Base-by-base conservation (phyloP, 2,888 invertebrate species). In the Petrolisthes cinctipes region DNA sequence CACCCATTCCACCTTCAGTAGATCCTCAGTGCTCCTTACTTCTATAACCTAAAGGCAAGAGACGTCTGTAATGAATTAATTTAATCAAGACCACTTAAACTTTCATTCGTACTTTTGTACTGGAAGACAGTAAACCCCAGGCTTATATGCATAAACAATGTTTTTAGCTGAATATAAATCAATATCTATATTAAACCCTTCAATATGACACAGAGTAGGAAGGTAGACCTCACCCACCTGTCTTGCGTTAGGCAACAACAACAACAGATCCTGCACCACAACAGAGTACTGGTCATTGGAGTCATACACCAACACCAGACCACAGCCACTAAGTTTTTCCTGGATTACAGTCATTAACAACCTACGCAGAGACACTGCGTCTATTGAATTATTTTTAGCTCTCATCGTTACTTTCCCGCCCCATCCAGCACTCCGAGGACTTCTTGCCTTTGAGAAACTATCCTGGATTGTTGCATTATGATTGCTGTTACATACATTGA, bases 1-100 rank as follows among this genome's bases (percentile, higher is more conserved):
- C 37, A 76, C 53, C 84, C 76, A 84, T n/a, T 51, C 84, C 51
- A 76, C 20, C 14, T n/a, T 53, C 61, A 23, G n/a, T 20, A 84
- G 53, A 66, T 84, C 84, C 4, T 76, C 53, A 3, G 71, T 68
- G n/a, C 20, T 53, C 20, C n/a, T 53, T 54, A 82, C 20, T 7
- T 51, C 0, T n/a, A 82, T 54, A 20, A 82, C 82, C 82, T 82
- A 20, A 6, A 37, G 6, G 73, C 37, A 37, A 37, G 37, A 37
- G 2, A 37, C 37, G 2, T 37, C 37, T 37, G 37, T 37, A 37
- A 37, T 37, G 0, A 37, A 37, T 37, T 37, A 37, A 37, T 37
- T 71, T 71, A 71, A 9, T 71, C 6, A n/a, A 71, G 23, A 17
- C 71, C 17, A 17, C 17, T n/a, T 66, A 17, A 17, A 17, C n/a